A percentile compares a stretch with the other conserved stretches of the same genome.
phyloP scores from a whole-genome alignment of 2,113 vertebrate genomes.

The Rafetus swinhoei region DNA sequence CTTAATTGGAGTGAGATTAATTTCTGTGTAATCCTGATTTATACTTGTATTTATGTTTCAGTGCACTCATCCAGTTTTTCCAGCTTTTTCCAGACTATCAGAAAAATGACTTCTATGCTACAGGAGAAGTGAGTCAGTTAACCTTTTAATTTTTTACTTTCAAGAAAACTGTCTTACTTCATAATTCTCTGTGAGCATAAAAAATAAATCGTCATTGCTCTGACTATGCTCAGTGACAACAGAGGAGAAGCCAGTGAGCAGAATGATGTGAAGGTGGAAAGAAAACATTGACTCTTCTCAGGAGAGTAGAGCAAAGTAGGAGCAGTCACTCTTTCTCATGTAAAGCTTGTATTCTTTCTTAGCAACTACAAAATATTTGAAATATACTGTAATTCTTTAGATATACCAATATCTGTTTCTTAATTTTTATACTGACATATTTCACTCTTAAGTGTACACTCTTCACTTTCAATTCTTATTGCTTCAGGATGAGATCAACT shows the following conservation, averaged over 20 bases:
- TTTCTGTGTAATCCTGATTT: slow-evolving; percentile 9
- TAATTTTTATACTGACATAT: not conserved
- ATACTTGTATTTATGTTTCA: slow-evolving; percentile 60
- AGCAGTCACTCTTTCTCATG: not conserved
- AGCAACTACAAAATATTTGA: slow-evolving; percentile 6
- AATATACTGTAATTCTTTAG: not conserved
- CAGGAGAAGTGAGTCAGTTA: slow-evolving; percentile 82
- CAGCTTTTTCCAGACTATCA: slow-evolving; percentile 87
- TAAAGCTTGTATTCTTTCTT: slow-evolving; percentile 24
- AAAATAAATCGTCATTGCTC: slow-evolving; percentile 39
- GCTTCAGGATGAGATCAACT: not conserved
- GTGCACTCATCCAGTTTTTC: slow-evolving; percentile 86
- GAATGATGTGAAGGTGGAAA: not conserved
- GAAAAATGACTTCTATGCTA: slow-evolving; percentile 86
- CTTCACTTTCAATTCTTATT: not conserved
- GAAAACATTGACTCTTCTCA: not conserved
- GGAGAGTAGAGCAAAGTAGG: not conserved
- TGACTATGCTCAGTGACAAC: not conserved
- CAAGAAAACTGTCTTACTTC: slow-evolving; percentile 21
- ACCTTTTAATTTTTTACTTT: not conserved
- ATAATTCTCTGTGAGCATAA: slow-evolving; percentile 25
- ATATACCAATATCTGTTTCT: not conserved
- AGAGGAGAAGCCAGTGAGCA: slow-evolving; percentile 7
- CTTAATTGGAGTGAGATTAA: not conserved
- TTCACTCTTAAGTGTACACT: not conserved